A percentile compares a stretch with the other conserved stretches of the same genome.
Conservation (phyloP, 2,797 vertebrate genomes). For the Mormyrops boulengeri region DNA sequence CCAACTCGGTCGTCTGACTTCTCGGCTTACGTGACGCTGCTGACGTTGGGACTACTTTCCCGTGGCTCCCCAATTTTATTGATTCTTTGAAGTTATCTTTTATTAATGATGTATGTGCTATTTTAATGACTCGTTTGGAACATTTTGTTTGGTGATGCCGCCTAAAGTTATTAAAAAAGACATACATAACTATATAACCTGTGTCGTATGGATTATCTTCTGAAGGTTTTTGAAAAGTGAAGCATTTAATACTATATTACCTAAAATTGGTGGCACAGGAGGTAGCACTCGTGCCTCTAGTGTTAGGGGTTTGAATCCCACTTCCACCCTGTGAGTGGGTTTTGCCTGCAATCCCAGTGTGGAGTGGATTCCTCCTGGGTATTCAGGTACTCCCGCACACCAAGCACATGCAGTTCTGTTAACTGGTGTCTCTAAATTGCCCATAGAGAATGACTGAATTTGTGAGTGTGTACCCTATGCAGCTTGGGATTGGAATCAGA, state of each 20-base stretch:
- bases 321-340: neutral
- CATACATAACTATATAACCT: neutral
- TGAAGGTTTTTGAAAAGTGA: neutral
- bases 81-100: constrained; percentile 2
- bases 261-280: neutral
- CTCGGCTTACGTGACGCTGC: neutral
- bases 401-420: neutral
- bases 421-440: neutral
- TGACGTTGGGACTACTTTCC: neutral
- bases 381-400: neutral
- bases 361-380: neutral
- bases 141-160: neutral
- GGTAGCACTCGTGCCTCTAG: neutral
- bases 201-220: neutral
- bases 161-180: neutral
- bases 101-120: neutral
- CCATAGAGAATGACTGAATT: neutral
- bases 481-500: neutral
- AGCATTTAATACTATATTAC: neutral
- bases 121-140: neutral
- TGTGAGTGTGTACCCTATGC: neutral
- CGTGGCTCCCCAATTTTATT: neutral
- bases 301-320: neutral
- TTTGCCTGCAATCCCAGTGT: neutral
- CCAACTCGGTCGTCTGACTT: neutral